phyloP scores from a whole-genome alignment of 2,888 invertebrate species.

The Lumbricus terrestris region DNA sequence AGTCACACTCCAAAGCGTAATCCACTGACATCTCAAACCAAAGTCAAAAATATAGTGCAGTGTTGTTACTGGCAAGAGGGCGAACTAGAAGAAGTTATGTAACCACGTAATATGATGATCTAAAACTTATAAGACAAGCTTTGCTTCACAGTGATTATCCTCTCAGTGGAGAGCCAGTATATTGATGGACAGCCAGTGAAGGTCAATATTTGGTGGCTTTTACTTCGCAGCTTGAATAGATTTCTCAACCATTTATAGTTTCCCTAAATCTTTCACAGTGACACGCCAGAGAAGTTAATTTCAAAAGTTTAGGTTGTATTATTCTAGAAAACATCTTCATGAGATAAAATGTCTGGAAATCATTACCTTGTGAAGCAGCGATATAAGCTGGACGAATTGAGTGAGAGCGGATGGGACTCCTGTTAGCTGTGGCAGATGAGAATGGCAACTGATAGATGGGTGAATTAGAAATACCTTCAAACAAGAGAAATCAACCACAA shows the following conservation, averaged over 20 bases:
- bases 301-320: not conserved
- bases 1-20: too few species aligned
- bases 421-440: not conserved
- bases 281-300: not conserved
- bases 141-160: not conserved
- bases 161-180: not conserved
- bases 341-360: not conserved
- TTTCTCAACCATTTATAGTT: not conserved
- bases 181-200: not conserved
- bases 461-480: not conserved
- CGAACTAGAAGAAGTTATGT: not conserved
- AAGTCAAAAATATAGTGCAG: not conserved
- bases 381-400: not conserved
- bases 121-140: not conserved
- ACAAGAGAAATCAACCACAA: not conserved
- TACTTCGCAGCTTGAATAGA: not conserved
- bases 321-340: not conserved
- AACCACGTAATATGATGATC: not conserved
- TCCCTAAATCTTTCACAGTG: not conserved
- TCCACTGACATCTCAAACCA: not conserved
- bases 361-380: not conserved
- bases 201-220: not conserved
- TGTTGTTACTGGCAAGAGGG: not conserved
- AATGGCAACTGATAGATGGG: not conserved
- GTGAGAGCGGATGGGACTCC: not conserved